Percentiles rank a stretch among this genome's conserved stretches.
Evolutionary conservation across 2,797 vertebrate genomes (phyloP).

Genomic region (Pantherophis vulpinus): DNA sequence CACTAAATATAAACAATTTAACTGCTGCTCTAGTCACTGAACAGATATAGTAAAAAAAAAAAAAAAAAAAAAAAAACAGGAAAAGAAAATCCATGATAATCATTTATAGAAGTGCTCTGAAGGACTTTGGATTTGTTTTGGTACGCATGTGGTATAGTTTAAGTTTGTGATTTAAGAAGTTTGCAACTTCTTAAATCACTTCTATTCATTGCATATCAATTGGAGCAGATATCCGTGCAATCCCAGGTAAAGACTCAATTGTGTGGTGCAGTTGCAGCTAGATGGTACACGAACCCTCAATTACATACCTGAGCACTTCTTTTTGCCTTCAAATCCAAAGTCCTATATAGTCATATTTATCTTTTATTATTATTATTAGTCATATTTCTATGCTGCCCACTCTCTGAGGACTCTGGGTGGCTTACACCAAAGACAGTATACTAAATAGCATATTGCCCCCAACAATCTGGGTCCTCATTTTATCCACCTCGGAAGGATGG

Average conservation of each 20-base stretch:
- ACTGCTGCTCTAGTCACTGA: not conserved
- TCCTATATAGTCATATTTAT: not conserved
- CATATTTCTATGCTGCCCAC: no score
- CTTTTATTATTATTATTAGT: no score
- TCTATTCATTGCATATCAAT: not conserved
- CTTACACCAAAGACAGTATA: no score
- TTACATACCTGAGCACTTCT: not conserved
- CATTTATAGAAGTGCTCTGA: not conserved
- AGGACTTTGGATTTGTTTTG: not conserved
- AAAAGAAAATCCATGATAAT: not conserved
- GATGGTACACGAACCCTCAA: not conserved
- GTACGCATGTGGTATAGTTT: not conserved
- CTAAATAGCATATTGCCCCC: no score
- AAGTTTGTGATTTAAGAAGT: not conserved
- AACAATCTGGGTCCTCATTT: no score
- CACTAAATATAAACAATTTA: not conserved
- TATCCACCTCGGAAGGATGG: no score
- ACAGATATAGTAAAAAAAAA: not conserved
- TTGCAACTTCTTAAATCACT: not conserved
- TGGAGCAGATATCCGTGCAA: not conserved
- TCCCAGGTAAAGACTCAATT: not conserved
- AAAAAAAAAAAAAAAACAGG: not conserved
- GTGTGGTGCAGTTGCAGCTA: not conserved
- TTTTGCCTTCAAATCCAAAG: not conserved
- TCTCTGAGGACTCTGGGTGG: no score